Evolutionary conservation across 2,797 vertebrate species (phyloP), one percentile per base, ranked within the genome.

Genomic region (Benthosema pterotum): DNA sequence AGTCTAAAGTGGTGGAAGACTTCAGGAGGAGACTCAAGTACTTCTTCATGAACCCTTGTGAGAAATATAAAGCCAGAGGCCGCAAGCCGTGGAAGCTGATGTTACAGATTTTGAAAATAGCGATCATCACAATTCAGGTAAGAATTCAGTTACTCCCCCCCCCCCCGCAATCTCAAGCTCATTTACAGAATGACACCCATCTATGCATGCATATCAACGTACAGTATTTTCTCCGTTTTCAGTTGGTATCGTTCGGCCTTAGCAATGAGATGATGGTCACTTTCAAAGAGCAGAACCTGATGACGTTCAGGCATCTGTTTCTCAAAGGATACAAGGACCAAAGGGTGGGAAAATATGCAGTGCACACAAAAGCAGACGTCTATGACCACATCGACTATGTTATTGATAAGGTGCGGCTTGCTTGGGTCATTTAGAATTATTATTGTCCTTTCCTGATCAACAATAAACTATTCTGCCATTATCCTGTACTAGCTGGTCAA

Each of bases 21-120:
- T 93, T 99, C 80, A 94, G 94, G 67, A 92, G 95, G 67, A 96
- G 93, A 75, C 93, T 99, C 52, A 97, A 96, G 70, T 98, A 96
- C 83, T 98, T 95, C 83, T 99, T 99, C 78, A 99, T 98, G 97
- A 98, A 95, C 69, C 96, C 97, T 0, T 99, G 96, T 79, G 95
- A 99, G 79, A 99, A 98, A 77, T 97, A 97, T 82, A 92, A 82
- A 89, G 95, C 96, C 47, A 90, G 95, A 32, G 93, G 95, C 11
- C 95, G 96, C 67, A 98, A 97, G 62, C 96, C 97, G 0, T 98
- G 96, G 96, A 99, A 98, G 75, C 91, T 98, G 60, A 91, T 90
- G 46, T 87, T 98, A 64, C 97, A 99, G 55, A 93, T 99, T 71
- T 78, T 98, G 62, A 99, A 98, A 86, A 98, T 98, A 25, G 92